These are phyloP conservation scores for Eira barbara DNA, from an alignment of 2,113 vertebrate genomes.

Conservation along the genomic window DNA sequence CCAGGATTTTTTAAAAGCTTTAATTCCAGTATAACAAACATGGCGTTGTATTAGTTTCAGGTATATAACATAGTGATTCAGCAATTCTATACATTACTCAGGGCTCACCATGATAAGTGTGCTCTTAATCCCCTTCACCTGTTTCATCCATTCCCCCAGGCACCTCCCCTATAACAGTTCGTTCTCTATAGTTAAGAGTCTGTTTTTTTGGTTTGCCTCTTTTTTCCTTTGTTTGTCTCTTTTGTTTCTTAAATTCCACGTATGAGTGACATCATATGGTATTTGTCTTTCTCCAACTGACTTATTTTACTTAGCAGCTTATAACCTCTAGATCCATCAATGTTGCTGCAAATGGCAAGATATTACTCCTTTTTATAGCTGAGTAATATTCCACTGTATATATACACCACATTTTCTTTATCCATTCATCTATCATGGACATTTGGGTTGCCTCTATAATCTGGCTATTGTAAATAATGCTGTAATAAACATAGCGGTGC, in stretches of 20 bases:
- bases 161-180: too few species aligned
- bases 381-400: not conserved
- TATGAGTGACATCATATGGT: not conserved
- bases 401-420: too few species aligned
- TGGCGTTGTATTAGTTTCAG: not conserved
- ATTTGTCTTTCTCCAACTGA: not conserved
- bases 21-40: not conserved
- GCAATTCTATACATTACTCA: not conserved
- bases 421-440: too few species aligned
- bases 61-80: not conserved
- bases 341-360: not conserved
- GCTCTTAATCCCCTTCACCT: not conserved
- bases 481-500: not conserved
- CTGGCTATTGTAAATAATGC: too few species aligned
- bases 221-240: too few species aligned
- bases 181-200: too few species aligned
- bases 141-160: too few species aligned
- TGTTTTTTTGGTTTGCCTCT: too few species aligned
- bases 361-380: not conserved
- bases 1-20: not conserved
- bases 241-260: too few species aligned
- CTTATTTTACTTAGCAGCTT: not conserved
- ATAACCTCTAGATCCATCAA: not conserved
- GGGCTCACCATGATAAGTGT: not conserved
- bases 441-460: too few species aligned